Base-by-base conservation (phyloP, 2,888 invertebrate genomes). In the Lymantria dispar region DNA sequence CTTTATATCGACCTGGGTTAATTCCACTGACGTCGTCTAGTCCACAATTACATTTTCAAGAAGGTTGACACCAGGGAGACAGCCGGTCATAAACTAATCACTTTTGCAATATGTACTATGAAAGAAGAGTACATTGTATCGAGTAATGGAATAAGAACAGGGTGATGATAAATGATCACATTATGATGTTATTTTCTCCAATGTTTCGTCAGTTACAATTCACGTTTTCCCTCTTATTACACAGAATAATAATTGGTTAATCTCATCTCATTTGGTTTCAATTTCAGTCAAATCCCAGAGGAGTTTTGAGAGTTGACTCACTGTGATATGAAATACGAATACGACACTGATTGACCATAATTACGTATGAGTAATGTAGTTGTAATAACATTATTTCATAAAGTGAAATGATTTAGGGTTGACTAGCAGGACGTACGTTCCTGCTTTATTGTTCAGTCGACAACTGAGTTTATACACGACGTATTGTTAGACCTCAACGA, bases 341-440 rank as follows among this genome's bases (percentile, higher is more conserved):
- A 51, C 54, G 40, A 47, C 45, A 38, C 62, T 62, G 66, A 66
- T 66, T 60, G 62, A 41, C 54, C 67, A 60, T 58, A 67, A 61
- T 62, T 53, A 64, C 56, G 60, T 45, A 58, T 66, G 68, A 68
- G 65, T 58, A 61, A 61, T 54, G 62, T 56, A 52, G 53, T 68
- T 62, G 65, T 74, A 74, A 70, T 70, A 64, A 70, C 64, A 80
- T 80, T 72, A 79, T 80, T 80, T 76, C 58, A 79, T 79, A 74
- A 72, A 77, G 73, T 73, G 70, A 76, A 78, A 77, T 72, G 62
- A 75, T 74, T 67, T 80, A 79, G 80, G 78, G 76, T 77, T 76
- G 74, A 58, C 63, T 64, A 65, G 56, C 81, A 83, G 85, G 85
- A 85, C 82, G 81, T 74, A 78, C 76, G 75, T 74, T 83, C 78